Base-by-base conservation (phyloP, 2,888 invertebrate species). In the Yponomeuta malinellus region DNA sequence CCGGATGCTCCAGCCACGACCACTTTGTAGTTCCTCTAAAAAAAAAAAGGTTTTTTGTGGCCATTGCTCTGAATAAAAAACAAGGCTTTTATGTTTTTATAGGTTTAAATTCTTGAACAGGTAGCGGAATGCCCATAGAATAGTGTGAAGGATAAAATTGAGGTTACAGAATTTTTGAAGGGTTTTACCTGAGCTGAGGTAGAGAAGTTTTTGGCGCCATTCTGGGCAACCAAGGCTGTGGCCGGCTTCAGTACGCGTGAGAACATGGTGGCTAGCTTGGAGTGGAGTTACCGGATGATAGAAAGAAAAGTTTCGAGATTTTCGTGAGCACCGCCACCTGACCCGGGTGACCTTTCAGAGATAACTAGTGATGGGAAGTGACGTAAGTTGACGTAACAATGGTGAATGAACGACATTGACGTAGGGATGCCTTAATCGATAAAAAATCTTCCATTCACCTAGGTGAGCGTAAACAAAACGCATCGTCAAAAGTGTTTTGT, bases 1-100 rank as follows among this genome's bases (percentile, higher is more conserved):
- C 99, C 99, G 78, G 96, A 95, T 1, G 99, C 99, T 71, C 99
- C 99, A 86, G 98, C 95, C 73, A 99, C 98, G 75, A 98, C 97
- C 70, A 99, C 99, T 94, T 98, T 98, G 81, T 95, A 95, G 93
- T 96, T 95, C 77, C 93, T 94, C 97, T 97, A 78, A 43, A 77
- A 74, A 59, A 74, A 59, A 59, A 59, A 59, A 12, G 6, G 0
- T 43, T 59, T 15, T 15, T 15, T 59, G 12, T 15, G 12, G 12
- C 15, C 52, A 59, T 59, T 59, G 15, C 52, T 12, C 15, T 59
- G 2, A 4, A 59, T 15, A 15, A 15, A 15, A 59, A 52, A 52
- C 23, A 52, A 52, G 10, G 2, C 9, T 43, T 43, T 43, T 43
- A 8, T 43, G 3, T 43, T 43, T 43, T 43, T 43, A 8, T 8